Percentiles rank a stretch among this genome's conserved stretches.
Conservation (phyloP, 1,140 invertebrate genomes). For the Chironomus striatipennis region DNA sequence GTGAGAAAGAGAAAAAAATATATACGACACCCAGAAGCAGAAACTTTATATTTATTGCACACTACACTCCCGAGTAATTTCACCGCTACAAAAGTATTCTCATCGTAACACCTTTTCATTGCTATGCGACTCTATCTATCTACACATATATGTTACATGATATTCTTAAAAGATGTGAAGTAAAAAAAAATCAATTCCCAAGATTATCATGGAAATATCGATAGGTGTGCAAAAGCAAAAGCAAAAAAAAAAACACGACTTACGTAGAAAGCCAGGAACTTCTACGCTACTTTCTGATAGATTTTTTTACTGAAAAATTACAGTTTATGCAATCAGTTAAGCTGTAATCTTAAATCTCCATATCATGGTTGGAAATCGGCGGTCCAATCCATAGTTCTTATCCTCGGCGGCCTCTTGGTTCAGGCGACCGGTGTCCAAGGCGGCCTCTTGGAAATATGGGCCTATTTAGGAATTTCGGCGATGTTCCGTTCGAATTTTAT, state of each 20-base stretch:
- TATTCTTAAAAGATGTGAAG: background rate
- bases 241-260: background rate
- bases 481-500: too few species aligned
- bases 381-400: too few species aligned
- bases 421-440: too few species aligned
- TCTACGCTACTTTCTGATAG: too few species aligned
- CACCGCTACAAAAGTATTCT: background rate
- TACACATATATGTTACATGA: background rate
- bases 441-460: too few species aligned
- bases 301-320: too few species aligned
- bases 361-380: too few species aligned
- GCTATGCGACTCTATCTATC: background rate
- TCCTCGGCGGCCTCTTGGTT: too few species aligned
- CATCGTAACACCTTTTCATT: conserved; percentile 4
- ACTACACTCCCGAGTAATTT: conserved; percentile 12
- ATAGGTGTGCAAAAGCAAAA: conserved; percentile 7
- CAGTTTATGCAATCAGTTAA: too few species aligned
- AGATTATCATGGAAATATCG: conserved; percentile 12
- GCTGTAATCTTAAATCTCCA: too few species aligned
- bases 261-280: too few species aligned
- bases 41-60: conserved; percentile 14
- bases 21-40: conserved; percentile 1
- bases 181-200: conserved; percentile 12
- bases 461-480: too few species aligned
- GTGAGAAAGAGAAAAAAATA: background rate